Evolutionary conservation across 2,797 vertebrate species (phyloP), one percentile per base, ranked within the genome.

Genomic region (Octomys mimax): DNA sequence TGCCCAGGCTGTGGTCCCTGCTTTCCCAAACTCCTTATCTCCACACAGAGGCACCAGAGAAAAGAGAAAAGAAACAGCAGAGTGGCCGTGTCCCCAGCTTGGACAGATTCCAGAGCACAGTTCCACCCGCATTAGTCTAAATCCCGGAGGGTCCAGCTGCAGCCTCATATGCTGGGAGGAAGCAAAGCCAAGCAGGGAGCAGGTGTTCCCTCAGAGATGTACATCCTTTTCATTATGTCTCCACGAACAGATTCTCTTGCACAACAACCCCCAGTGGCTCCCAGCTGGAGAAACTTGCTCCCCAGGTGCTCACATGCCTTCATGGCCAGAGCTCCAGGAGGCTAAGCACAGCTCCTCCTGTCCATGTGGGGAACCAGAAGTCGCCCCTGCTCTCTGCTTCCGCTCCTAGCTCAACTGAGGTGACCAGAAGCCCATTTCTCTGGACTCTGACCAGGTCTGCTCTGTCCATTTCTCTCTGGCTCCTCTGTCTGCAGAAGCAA

Each of bases 91-190:
- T 7, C 7, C 64, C 77, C 19, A 36, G 8, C 13, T 46, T 4
- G 2, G 62, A 36, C 59, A 39, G 18, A 2, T 79, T 46, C 54
- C 42, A 0, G 6, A 0, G 4, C 24, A 18, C 52, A 6, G 4
- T 18, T 7, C 46, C 68, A 52, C 18, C 42, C 26, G 28, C 54
- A 1, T 24, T 8, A 5, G 10, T 10, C 87, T 22, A n/a, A 42
- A 21, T 13, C 33, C 61, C 8, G 0, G 88, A n/a, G 49, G 49
- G 11, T 8, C 64, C 42, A 36, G 31, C 6, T 5, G 14, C 39
- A 16, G 21, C 57, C 87, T 57, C 0, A 0, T 8, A 1, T 1
- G 0, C n/a, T 9, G 54, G 54, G 31, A 89, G n/a, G 59, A n/a
- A 9, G 52, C 42, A 57, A 0, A 16, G 21, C 59, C 24, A 9